A percentile compares a stretch with the other conserved stretches of the same genome.
Conservation (phyloP, 2,888 invertebrate genomes). For the Chydorus sphaericus region DNA sequence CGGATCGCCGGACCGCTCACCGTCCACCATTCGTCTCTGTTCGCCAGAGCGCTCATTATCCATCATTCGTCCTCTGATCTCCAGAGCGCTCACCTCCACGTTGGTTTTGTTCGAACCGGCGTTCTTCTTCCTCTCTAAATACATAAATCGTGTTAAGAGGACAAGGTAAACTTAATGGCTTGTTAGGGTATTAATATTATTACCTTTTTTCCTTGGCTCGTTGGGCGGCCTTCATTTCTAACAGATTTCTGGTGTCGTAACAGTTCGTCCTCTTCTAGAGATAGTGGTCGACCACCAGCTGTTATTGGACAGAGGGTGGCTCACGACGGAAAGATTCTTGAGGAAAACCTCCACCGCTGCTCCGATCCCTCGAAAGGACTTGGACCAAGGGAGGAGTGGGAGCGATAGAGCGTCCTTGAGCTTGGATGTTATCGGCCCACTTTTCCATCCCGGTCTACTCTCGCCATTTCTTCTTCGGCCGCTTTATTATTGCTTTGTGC, state of each 20-base stretch:
- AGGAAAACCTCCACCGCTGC: neutral
- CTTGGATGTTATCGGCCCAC: conserved; percentile 16
- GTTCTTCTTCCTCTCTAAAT: conserved; percentile 61
- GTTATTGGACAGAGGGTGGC: too few relatives aligned
- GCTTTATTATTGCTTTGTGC: neutral
- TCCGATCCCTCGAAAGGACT: neutral
- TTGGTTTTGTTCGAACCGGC: conserved; percentile 50
- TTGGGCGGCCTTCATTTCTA: conserved; percentile 62
- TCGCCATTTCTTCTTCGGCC: conserved; percentile 3
- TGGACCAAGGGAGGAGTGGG: neutral
- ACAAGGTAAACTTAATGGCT: neutral
- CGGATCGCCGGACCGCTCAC: neutral
- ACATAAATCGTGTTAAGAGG: neutral
- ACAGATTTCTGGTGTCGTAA: conserved; percentile 51
- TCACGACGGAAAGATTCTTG: too few relatives aligned
- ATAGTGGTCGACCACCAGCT: neutral
- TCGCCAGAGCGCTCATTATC: neutral
- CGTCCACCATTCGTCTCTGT: neutral
- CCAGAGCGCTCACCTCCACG: conserved; percentile 23
- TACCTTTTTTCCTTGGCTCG: conserved; percentile 56
- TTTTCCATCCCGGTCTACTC: conserved; percentile 11
- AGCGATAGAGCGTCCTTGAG: conserved; percentile 11
- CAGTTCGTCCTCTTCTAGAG: conserved; percentile 44
- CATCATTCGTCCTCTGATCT: neutral
- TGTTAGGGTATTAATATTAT: too few relatives aligned